Base-by-base conservation (phyloP, 1,140 invertebrate species). In the Sipha flava region DNA sequence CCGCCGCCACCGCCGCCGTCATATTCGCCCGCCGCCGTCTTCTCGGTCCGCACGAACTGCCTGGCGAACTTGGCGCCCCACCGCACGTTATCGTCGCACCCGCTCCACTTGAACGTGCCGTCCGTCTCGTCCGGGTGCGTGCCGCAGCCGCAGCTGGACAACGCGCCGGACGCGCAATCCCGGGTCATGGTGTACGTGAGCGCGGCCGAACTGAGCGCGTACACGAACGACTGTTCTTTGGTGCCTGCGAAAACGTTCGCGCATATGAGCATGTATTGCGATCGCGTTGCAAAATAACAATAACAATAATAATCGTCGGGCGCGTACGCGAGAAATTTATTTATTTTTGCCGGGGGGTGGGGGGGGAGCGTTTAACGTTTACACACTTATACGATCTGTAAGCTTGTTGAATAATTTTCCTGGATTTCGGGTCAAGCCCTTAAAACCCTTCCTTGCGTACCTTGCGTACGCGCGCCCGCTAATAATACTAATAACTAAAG, bases 151-250 rank as follows among this genome's bases (percentile, higher is more conserved):
- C 92, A 94, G 75, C 88, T 88, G 45, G 86, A 85, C 47, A 93
- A 85, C 47, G 88, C 85, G 0, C 92, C 92, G 54, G 89, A 87
- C 37, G 91, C 89, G 84, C 94, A 95, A 1, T 90, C 92, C 81
- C 90, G 86, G 0, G 93, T 90, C 18, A 94, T 87, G 4, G 90
- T 89, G 84, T 92, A 91, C 14, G 90, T 90, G 57, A 94, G 85
- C 2, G 92, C 90, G 0, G 93, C 92, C 0, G 92, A 90, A 0
- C 91, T 87, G 10, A 95, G 85, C 0, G 92, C 91, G 82, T 94
- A 89, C 45, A 94, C 88, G 80, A 92, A 93, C 0, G 93, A 92
- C 64, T 93, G 93, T 86, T 95, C 94, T 83, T 92, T 88, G 49
- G 92, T 93, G 57, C 92, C 92, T 93, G 85, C 21, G 12, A 34